Percentiles rank a stretch among this genome's conserved stretches.
Evolutionary conservation across 1,140 invertebrate genomes (phyloP).

Genomic region (Asbolus verrucosus): DNA sequence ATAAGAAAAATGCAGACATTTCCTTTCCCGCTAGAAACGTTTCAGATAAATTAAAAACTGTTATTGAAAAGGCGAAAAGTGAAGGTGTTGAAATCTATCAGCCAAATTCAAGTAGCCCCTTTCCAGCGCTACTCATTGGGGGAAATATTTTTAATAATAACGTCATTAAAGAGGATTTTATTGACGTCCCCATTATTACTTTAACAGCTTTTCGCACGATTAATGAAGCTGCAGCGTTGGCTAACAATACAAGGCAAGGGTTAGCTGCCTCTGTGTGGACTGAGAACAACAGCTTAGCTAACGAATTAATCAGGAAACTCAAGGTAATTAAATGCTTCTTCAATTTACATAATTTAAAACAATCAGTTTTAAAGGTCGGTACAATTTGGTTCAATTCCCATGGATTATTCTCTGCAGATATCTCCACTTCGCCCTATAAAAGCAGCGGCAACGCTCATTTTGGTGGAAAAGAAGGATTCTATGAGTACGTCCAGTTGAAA

Average conservation of each 20-base stretch:
- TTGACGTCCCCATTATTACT: slow-evolving; percentile 64
- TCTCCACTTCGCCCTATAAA: slow-evolving; percentile 68
- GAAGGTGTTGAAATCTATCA: slow-evolving; percentile 57
- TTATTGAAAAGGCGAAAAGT: slow-evolving; percentile 46
- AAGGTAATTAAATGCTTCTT: slow-evolving; percentile 57
- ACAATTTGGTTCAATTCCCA: slow-evolving; percentile 73
- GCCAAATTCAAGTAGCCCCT: not conserved
- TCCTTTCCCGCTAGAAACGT: slow-evolving; percentile 45
- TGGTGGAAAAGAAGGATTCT: slow-evolving; percentile 62
- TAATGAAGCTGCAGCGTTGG: slow-evolving; percentile 71
- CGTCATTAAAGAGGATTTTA: slow-evolving; percentile 60
- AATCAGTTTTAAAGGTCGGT: slow-evolving; percentile 61
- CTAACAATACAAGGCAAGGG: slow-evolving; percentile 70
- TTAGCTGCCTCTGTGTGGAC: slow-evolving; percentile 70
- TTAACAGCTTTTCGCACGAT: slow-evolving; percentile 71
- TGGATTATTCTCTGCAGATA: slow-evolving; percentile 68
- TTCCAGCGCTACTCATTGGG: slow-evolving; percentile 55
- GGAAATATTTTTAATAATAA: slow-evolving; percentile 54
- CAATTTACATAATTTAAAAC: too few species aligned
- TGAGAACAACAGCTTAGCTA: slow-evolving; percentile 69
- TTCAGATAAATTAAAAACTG: slow-evolving; percentile 45
- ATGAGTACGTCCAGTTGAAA: slow-evolving; percentile 40
- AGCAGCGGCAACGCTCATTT: slow-evolving; percentile 67
- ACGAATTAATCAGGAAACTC: slow-evolving; percentile 69
- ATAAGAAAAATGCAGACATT: slow-evolving; percentile 65